phyloP scores from a whole-genome alignment of 2,888 invertebrate species.

The Aquatica leii region DNA sequence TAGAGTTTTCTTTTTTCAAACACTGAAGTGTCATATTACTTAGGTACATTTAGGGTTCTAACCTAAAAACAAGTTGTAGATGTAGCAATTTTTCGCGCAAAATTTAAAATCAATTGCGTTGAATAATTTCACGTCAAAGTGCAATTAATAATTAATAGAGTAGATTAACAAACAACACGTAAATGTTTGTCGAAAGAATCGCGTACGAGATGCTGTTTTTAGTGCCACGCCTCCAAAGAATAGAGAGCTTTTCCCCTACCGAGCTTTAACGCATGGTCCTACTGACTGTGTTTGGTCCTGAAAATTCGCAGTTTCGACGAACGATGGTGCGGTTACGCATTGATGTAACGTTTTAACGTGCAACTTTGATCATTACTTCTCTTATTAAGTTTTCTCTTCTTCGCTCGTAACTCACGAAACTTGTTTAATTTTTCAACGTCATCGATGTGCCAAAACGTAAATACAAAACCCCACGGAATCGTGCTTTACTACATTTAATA shows the following conservation, averaged over 20 bases:
- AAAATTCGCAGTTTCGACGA: slow-evolving; percentile 30
- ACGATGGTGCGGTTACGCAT: slow-evolving; percentile 33
- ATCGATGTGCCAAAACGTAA: slow-evolving; percentile 12
- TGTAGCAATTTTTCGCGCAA: too few relatives aligned
- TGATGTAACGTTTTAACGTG: slow-evolving; percentile 17
- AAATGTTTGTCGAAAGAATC: slow-evolving; percentile 17
- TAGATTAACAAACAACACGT: slow-evolving; percentile 9
- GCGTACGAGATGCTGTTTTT: slow-evolving; percentile 15
- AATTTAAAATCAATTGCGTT: too few relatives aligned
- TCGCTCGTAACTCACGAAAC: neutral
- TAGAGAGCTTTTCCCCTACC: slow-evolving; percentile 27
- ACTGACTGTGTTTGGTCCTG: slow-evolving; percentile 32
- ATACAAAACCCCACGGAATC: neutral
- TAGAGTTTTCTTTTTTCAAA: too few relatives aligned
- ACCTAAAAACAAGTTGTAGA: too few relatives aligned
- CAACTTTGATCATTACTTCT: slow-evolving; percentile 16
- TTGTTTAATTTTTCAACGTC: slow-evolving; percentile 5
- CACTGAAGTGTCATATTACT: too few relatives aligned
- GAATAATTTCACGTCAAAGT: too few relatives aligned
- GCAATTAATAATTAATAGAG: too few relatives aligned
- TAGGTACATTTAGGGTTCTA: too few relatives aligned
- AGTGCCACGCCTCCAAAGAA: slow-evolving; percentile 29
- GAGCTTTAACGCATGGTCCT: slow-evolving; percentile 37
- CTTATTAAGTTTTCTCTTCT: slow-evolving; percentile 20
- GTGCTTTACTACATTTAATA: neutral